phyloP scores from a whole-genome alignment of 2,113 vertebrate species.

The Onychostoma macrolepis region DNA sequence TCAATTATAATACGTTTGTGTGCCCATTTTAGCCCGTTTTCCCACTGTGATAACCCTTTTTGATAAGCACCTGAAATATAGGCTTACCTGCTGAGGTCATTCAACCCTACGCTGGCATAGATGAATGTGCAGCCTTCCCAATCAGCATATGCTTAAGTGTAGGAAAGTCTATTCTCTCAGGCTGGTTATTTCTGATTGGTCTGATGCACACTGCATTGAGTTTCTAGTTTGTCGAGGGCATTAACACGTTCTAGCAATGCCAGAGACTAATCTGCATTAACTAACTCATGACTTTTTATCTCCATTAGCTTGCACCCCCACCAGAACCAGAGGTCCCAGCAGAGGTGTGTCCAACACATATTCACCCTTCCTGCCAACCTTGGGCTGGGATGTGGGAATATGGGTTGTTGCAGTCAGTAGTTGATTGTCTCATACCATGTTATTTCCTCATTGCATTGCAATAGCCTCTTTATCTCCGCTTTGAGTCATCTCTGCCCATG shows the following conservation, averaged over 20 bases:
- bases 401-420: conserved; percentile 67
- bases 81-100: conserved; percentile 45
- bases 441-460: conserved; percentile 35
- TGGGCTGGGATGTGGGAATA: conserved; percentile 60
- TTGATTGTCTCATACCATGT: conserved; percentile 44
- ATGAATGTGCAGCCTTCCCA: conserved; percentile 12
- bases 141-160: not conserved
- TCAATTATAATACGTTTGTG: not conserved
- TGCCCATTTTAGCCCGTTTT: not conserved
- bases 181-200: not conserved
- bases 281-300: conserved; percentile 78
- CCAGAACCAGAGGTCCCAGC: conserved; percentile 85
- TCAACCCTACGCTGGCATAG: conserved; percentile 7
- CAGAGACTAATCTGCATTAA: conserved; percentile 55
- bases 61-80: not conserved
- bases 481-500: conserved; percentile 24
- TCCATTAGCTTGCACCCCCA: conserved; percentile 88
- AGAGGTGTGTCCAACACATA: conserved; percentile 87
- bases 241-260: conserved; percentile 12
- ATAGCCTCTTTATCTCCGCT: conserved; percentile 32
- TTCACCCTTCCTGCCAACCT: conserved; percentile 57
- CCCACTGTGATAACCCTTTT: not conserved
- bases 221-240: not conserved
- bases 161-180: not conserved
- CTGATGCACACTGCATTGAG: not conserved